These are phyloP conservation scores for Nematostella vectensis DNA, from an alignment of 92 coral and sea anemone genomes.

Conservation along the genomic window DNA sequence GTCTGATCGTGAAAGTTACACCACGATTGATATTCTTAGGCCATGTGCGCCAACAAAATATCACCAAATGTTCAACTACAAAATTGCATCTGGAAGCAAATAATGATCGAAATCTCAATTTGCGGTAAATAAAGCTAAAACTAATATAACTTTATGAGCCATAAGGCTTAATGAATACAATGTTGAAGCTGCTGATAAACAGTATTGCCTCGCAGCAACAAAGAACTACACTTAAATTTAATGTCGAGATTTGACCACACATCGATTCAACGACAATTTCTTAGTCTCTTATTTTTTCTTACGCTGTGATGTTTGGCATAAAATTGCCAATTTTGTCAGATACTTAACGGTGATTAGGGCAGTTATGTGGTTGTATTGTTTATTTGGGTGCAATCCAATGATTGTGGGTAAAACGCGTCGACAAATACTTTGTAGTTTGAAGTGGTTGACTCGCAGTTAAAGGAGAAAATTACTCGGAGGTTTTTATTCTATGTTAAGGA, in stretches of 20 bases:
- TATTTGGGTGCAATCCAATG: slow-evolving; percentile 64
- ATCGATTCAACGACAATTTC: too few species aligned
- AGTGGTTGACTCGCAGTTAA: too few species aligned
- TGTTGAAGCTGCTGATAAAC: too few species aligned
- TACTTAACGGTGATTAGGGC: slow-evolving; percentile 62
- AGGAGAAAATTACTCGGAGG: too few species aligned
- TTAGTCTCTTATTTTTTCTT: too few species aligned
- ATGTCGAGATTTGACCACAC: too few species aligned
- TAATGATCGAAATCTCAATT: background rate
- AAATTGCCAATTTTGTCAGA: slow-evolving; percentile 45
- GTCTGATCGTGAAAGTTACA: slow-evolving; percentile 80
- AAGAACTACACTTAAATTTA: too few species aligned
- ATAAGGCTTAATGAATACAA: too few species aligned
- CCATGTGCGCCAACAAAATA: too few species aligned
- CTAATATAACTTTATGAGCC: background rate
- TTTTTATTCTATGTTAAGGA: too few species aligned
- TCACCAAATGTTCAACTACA: background rate
- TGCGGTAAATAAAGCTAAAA: background rate
- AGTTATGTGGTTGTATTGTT: slow-evolving; percentile 31
- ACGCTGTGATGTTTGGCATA: too few species aligned
- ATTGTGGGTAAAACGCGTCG: slow-evolving; percentile 8
- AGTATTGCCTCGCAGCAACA: too few species aligned
- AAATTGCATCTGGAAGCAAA: slow-evolving; percentile 2
- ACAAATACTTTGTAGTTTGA: background rate
- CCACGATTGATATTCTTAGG: slow-evolving; percentile 50